Base-by-base conservation (phyloP, 2,797 vertebrate genomes). In the Coregonus sp. region DNA sequence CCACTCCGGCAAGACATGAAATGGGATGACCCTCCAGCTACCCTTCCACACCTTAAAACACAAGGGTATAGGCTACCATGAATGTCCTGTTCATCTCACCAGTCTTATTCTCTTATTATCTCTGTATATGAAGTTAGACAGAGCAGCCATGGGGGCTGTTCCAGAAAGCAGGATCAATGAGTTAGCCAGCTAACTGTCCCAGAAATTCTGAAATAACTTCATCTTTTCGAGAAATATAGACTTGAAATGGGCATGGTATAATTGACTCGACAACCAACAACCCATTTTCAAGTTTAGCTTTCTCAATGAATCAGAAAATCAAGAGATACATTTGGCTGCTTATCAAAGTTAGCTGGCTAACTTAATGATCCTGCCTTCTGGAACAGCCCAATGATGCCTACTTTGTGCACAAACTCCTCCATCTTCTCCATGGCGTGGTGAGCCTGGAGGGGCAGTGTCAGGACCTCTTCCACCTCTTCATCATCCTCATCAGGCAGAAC, bases 381-480 rank as follows among this genome's bases (percentile, higher is more conserved):
- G 54, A 59, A 31, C 37, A 72, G 72, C 20, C 14, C 2, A 12
- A 75, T 68, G 2, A 15, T 67, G 0, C 0, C 77, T 88, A 99
- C 98, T 96, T 99, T 99, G 78, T 99, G 97, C 52, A 99, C 98
- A 52, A 99, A 99, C 89, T 99, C 98, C 73, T 99, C 98, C 98
- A 99, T 99, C 92, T 99, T 99, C 89, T 99, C 98, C 96, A 99
- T 99, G 70, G 98, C 98, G 5, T 99, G 98, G 79, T 99, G 97
- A 80, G 98, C 98, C 89, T 99, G 98, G 76, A 99, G 94, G 3
- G 98, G 98, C 37, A 99, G 90, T 0, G 97, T 99, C 72, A 99
- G 87, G 50, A 98, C 96, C 1, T 97, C 94, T 3, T 95, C 97
- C 73, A 96, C 96, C 50, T 97, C 97, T 54, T 94, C 92, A 77